These are phyloP conservation scores for Nasua narica DNA, from an alignment of 2,797 vertebrate genomes.

Conservation along the genomic window DNA sequence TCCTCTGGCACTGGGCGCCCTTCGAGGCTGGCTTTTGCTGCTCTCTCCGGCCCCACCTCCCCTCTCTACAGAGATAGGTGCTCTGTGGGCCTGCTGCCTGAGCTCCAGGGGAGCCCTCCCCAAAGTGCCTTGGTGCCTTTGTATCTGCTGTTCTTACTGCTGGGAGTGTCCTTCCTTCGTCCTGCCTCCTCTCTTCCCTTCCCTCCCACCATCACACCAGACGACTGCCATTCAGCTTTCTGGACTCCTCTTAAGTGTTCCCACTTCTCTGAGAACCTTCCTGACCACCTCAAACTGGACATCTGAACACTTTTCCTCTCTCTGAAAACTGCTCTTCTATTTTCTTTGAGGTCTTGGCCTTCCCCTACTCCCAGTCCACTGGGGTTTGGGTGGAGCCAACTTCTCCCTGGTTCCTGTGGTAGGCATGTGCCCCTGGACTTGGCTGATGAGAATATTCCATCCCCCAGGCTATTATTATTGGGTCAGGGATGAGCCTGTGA, in stretches of 20 bases:
- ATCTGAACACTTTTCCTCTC: not conserved
- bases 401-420: not conserved
- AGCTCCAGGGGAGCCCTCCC: not conserved
- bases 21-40: not conserved
- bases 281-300: not conserved
- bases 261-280: not conserved
- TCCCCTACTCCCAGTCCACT: not conserved
- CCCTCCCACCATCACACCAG: not conserved
- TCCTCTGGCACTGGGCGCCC: not conserved
- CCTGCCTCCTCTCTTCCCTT: not conserved
- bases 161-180: not conserved
- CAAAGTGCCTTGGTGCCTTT: not conserved
- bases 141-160: not conserved
- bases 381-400: not conserved
- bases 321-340: not conserved
- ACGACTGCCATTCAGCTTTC: not conserved
- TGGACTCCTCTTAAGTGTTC: not conserved
- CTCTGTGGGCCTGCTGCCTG: not conserved
- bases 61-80: not conserved
- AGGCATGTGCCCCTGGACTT: not conserved
- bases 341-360: not conserved
- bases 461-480: not conserved
- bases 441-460: not conserved
- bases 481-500: not conserved
- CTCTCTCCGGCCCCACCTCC: not conserved